A percentile compares a stretch with the other conserved stretches of the same genome.
Conservation (phyloP, 2,113 vertebrate species). For the Gnathonemus echidnorhynchus region DNA sequence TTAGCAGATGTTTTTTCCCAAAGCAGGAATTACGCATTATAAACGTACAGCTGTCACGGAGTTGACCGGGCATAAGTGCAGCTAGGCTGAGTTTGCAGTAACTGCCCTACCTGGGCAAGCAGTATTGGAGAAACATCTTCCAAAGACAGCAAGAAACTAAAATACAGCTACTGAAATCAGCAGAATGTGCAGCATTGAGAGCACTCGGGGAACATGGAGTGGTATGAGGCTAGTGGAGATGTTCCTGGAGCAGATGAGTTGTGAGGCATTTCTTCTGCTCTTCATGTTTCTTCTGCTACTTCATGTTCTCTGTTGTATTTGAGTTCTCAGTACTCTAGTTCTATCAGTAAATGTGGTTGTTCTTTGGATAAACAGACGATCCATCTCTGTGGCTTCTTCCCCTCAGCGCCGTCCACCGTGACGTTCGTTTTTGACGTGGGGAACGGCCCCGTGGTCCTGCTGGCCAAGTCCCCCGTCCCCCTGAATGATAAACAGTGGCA, state of each 20-base stretch:
- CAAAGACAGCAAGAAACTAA: neutral
- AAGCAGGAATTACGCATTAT: neutral
- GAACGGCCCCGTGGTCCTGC: slow-evolving; percentile 62
- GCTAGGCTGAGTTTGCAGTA: neutral
- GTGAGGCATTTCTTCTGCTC: neutral
- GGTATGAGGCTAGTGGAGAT: neutral
- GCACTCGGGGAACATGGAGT: neutral
- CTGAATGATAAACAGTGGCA: slow-evolving; percentile 84
- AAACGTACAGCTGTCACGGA: neutral
- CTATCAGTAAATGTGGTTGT: neutral
- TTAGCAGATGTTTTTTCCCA: neutral
- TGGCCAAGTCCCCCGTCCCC: slow-evolving; percentile 55
- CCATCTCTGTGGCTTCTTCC: neutral
- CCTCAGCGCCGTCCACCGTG: slow-evolving; percentile 65
- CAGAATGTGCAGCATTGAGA: neutral
- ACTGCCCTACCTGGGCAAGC: neutral
- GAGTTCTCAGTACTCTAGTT: neutral
- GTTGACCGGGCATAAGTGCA: too few species aligned
- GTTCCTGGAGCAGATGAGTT: neutral
- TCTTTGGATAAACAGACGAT: too few species aligned
- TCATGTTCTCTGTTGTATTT: neutral
- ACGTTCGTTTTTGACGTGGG: slow-evolving; percentile 72
- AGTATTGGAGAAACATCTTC: neutral
- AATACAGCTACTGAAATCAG: neutral
- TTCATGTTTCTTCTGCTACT: neutral